Conservation (phyloP, 2,888 invertebrate genomes). For the Chaitophorus viminalis region DNA sequence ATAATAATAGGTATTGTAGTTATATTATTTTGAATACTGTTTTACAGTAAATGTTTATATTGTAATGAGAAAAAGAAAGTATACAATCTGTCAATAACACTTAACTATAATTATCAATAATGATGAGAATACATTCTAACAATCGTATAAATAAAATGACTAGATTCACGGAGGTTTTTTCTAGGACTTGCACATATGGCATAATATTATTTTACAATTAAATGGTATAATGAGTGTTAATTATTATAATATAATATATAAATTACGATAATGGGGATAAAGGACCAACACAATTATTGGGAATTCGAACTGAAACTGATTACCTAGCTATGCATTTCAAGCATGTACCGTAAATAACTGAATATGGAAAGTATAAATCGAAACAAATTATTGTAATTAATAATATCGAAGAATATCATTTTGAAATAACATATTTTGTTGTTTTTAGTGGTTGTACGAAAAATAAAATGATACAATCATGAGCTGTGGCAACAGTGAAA, state of each 20-base stretch:
- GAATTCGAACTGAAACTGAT: not conserved
- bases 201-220: not conserved
- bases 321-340: not conserved
- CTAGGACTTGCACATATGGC: not conserved
- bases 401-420: not conserved
- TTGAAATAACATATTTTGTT: not conserved
- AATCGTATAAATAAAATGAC: slow-evolving; percentile 38
- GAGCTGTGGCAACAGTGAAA: not conserved
- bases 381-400: not conserved
- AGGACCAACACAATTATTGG: not conserved
- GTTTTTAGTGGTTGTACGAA: not conserved
- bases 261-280: not conserved
- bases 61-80: slow-evolving; percentile 29
- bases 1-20: not conserved
- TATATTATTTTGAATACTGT: slow-evolving; percentile 23
- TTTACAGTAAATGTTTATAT: slow-evolving; percentile 1
- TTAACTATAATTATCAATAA: slow-evolving; percentile 5
- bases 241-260: not conserved
- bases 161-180: slow-evolving; percentile 35
- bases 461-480: not conserved
- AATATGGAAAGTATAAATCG: not conserved
- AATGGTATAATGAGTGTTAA: too few relatives aligned
- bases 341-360: not conserved
- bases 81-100: not conserved
- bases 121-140: not conserved